These are phyloP conservation scores for Uropetala carovei DNA, from an alignment of 2,888 invertebrate genomes.

Conservation along the genomic window DNA sequence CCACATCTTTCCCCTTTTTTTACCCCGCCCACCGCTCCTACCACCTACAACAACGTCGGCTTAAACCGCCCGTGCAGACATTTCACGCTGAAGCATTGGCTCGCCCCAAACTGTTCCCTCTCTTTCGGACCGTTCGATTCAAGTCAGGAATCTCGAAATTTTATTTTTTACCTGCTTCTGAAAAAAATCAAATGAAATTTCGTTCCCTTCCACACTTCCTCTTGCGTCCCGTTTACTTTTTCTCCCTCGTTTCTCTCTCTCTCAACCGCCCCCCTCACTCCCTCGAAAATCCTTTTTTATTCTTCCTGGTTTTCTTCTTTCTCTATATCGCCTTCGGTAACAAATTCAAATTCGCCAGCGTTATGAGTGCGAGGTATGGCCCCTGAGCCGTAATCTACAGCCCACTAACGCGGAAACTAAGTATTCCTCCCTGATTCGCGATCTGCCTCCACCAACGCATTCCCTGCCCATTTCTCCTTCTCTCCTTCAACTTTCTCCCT, in stretches of 20 bases:
- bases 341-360: constrained; percentile 1
- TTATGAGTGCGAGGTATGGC: not conserved
- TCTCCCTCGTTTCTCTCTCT: not conserved
- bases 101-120: not conserved
- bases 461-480: not conserved
- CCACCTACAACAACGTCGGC: not conserved
- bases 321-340: not conserved
- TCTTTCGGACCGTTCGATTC: not conserved
- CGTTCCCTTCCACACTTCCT: not conserved
- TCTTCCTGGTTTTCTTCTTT: not conserved
- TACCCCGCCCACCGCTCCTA: not conserved
- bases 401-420: not conserved
- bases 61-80: constrained; percentile 40
- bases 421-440: too few relatives aligned
- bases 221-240: not conserved
- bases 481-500: not conserved
- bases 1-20: not conserved
- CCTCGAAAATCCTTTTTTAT: not conserved
- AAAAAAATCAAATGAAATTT: not conserved
- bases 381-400: not conserved
- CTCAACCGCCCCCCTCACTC: not conserved
- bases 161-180: not conserved
- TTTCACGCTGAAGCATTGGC: constrained; percentile 41
- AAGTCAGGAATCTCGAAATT: not conserved
- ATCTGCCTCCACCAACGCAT: not conserved